Evolutionary conservation across 2,888 invertebrate genomes (phyloP), one percentile per base, ranked within the genome.

Genomic region (Eumacrocentrus americanus): DNA sequence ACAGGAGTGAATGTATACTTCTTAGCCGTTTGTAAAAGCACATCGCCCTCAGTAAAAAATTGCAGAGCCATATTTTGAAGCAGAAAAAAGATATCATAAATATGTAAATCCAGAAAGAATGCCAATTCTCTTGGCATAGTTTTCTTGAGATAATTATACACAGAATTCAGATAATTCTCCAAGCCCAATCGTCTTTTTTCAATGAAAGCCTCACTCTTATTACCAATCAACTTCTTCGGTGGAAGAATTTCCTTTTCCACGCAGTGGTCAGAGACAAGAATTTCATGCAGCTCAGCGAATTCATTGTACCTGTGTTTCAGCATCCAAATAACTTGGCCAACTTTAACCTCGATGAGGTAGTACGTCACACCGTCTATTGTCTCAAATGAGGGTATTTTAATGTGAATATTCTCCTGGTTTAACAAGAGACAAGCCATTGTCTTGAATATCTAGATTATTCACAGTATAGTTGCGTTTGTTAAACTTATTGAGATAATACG

Each of bases 181-280:
- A 98, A 82, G 12, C 89, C 92, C 65, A 87, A 84, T 61, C 92
- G 87, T 55, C 97, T 86, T 72, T 90, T 91, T 74, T 93, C 92
- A 1, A 98, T 85, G 77, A 98, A 98, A 58, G 88, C 84, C 0
- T 93, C 92, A 65, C 92, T 91, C 80, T 91, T 92, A 76, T 95
- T 96, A 1, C 96, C 90, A 71, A 96, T 90, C 2, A 94, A 85
- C 83, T 95, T 96, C 81, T 98, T 98, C 0, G 95, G 95, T 9
- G 98, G 98, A 12, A 98, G 82, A 61, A 94, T 84, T 72, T 92
- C 93, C 77, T 91, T 93, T 5, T 91, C 88, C 2, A 94, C 87
- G 52, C 91, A 91, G 81, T 92, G 91, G 71, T 92, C 90, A 2
- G 84, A 79, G 0, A 92, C 89, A n/a, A 96, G 83, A 75, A 88